phyloP scores from a whole-genome alignment of 2,888 invertebrate genomes.

The Drosophila borborema region DNA sequence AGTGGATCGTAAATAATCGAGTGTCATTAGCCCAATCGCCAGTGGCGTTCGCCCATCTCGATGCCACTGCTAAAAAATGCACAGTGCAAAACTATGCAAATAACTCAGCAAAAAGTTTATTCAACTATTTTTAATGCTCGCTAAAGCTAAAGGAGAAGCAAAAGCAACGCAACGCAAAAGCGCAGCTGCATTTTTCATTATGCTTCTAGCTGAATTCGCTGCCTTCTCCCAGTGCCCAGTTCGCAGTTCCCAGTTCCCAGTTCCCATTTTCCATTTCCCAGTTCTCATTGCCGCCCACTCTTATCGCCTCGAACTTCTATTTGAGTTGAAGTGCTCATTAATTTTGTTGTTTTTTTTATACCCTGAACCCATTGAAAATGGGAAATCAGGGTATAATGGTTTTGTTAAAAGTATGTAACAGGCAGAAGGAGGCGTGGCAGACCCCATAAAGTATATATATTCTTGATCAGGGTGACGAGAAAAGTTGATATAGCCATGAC shows the following conservation, averaged over 20 bases:
- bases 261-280: conserved; percentile 5
- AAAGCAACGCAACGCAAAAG: conserved; percentile 37
- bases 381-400: too few relatives aligned
- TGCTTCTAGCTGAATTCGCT: conserved; percentile 61
- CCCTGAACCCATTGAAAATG: too few relatives aligned
- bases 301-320: conserved; percentile 40
- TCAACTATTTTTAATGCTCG: conserved; percentile 66
- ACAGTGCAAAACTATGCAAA: conserved; percentile 64
- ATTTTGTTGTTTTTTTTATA: conserved; percentile 55
- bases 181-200: conserved; percentile 71
- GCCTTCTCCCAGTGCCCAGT: conserved; percentile 10
- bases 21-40: conserved; percentile 63
- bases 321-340: conserved; percentile 58
- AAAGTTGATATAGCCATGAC: too few relatives aligned
- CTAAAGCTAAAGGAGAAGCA: conserved; percentile 61
- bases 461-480: too few relatives aligned
- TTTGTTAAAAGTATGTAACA: too few relatives aligned
- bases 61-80: conserved; percentile 38
- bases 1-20: conserved; percentile 71
- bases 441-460: too few relatives aligned
- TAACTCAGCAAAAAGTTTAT: conserved; percentile 64
- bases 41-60: conserved; percentile 21
- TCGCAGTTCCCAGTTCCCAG: neutral
- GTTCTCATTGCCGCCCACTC: conserved; percentile 14
- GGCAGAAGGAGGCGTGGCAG: too few relatives aligned